A percentile compares a stretch with the other conserved stretches of the same genome.
These are phyloP conservation scores for Chrysomela aeneicollis DNA, from an alignment of 2,888 invertebrate genomes.

Conservation along the genomic window DNA sequence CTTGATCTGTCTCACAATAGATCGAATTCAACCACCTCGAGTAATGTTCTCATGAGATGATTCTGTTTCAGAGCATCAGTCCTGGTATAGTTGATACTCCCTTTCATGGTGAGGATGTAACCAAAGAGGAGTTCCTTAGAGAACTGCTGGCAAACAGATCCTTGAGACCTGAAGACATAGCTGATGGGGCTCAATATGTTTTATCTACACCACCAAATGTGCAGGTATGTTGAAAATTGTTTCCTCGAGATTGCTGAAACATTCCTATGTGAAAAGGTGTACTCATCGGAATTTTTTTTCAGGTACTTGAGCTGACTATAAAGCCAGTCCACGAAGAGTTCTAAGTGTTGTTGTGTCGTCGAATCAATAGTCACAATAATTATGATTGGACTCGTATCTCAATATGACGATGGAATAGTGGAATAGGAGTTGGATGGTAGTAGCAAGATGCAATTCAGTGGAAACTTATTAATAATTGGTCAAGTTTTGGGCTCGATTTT, in stretches of 20 bases:
- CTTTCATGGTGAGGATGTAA: constrained; percentile 21
- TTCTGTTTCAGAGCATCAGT: constrained; percentile 43
- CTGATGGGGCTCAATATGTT: constrained; percentile 41
- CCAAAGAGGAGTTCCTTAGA: neutral
- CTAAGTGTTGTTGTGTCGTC: neutral
- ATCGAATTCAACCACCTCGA: too few relatives aligned
- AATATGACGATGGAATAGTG: too few relatives aligned
- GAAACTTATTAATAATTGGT: too few relatives aligned
- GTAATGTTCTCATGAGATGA: neutral
- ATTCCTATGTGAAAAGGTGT: too few relatives aligned
- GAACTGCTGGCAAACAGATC: constrained; percentile 9
- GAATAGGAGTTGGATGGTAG: too few relatives aligned
- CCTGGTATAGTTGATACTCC: constrained; percentile 45
- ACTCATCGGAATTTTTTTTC: neutral
- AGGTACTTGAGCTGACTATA: constrained; percentile 21
- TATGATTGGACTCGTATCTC: too few relatives aligned
- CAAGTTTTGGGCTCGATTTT: too few relatives aligned
- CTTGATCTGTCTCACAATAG: too few relatives aligned
- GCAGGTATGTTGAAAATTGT: constrained; percentile 36
- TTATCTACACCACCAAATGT: constrained; percentile 44
- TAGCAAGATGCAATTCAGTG: too few relatives aligned
- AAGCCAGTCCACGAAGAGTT: constrained; percentile 3
- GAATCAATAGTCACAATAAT: too few relatives aligned
- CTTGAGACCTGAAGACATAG: constrained; percentile 39
- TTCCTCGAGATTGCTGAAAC: neutral